A percentile compares a stretch with the other conserved stretches of the same genome.
These are phyloP conservation scores for Drosophila takahashii DNA, from an alignment of 1,140 invertebrate genomes.

Conservation along the genomic window DNA sequence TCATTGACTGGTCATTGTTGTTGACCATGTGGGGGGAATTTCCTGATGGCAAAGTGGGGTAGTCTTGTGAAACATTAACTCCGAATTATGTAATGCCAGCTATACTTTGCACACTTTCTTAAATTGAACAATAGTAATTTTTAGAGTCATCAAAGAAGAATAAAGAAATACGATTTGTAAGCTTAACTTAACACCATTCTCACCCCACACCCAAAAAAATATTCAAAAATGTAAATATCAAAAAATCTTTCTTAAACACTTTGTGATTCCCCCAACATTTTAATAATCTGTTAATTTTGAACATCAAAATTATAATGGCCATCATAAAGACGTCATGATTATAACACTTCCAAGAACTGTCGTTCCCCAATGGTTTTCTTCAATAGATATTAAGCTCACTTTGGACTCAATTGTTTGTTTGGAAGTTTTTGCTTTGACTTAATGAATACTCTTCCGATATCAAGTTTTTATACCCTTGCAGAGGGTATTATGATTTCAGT, in stretches of 20 bases:
- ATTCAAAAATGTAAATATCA: constrained; percentile 4
- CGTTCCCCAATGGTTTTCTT: background rate
- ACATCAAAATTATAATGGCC: constrained; percentile 14
- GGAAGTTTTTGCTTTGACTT: background rate
- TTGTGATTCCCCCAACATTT: constrained; percentile 26
- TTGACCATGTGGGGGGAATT: constrained; percentile 16
- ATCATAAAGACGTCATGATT: constrained; percentile 25
- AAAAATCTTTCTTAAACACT: background rate
- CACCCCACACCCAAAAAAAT: background rate
- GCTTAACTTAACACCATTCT: too few species aligned
- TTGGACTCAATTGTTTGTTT: background rate
- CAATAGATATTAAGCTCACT: background rate
- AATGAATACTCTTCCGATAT: constrained; percentile 20
- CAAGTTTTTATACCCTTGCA: too few species aligned
- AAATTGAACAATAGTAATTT: too few species aligned
- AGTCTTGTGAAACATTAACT: background rate
- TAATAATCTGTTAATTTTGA: constrained; percentile 24
- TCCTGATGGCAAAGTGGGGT: background rate
- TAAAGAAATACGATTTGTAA: too few species aligned
- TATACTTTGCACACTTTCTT: too few species aligned
- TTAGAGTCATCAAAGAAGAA: too few species aligned
- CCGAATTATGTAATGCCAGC: background rate
- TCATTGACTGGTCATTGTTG: constrained; percentile 41
- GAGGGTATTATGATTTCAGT: too few species aligned
- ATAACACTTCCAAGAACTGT: constrained; percentile 18